Evolutionary conservation across 2,888 invertebrate species (phyloP).

Genomic region (Drosophila borealis): DNA sequence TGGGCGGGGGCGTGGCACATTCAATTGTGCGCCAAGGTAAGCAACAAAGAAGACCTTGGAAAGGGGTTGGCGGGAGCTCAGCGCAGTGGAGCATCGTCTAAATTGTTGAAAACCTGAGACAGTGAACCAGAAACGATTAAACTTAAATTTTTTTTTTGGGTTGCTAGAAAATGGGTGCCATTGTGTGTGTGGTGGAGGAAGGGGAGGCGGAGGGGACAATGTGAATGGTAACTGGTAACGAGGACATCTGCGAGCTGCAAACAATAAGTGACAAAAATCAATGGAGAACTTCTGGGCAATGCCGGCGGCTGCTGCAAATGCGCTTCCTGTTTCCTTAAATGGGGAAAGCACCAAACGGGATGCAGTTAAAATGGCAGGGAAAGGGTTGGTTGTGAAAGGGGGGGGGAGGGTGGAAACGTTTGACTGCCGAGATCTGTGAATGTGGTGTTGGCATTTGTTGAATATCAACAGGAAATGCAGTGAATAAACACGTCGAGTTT

Average conservation of each 20-base stretch:
- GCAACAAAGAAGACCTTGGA: conserved; percentile 2
- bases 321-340: conserved; percentile 70
- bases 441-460: conserved; percentile 64
- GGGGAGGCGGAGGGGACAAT: conserved; percentile 1
- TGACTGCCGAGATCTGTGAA: conserved; percentile 25
- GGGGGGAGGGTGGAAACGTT: conserved; percentile 5
- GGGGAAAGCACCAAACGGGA: conserved; percentile 36
- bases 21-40: conserved; percentile 16
- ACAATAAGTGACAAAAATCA: conserved; percentile 71
- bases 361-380: conserved; percentile 45
- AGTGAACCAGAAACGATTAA: conserved; percentile 46
- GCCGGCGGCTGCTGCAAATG: conserved; percentile 64
- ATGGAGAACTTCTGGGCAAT: conserved; percentile 59
- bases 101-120: conserved; percentile 32
- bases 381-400: neutral
- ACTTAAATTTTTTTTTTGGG: conserved; percentile 17
- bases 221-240: conserved; percentile 20
- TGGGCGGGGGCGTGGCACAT: neutral
- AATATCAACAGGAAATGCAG: conserved; percentile 80
- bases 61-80: conserved; percentile 15
- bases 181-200: neutral
- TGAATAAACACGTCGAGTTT: conserved; percentile 74
- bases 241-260: conserved; percentile 40
- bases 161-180: no score
- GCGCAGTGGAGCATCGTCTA: conserved; percentile 16